A percentile compares a stretch with the other conserved stretches of the same genome.
These are phyloP conservation scores for Auanema freiburgensis DNA, from an alignment of 2,888 invertebrate species.

Conservation along the genomic window DNA sequence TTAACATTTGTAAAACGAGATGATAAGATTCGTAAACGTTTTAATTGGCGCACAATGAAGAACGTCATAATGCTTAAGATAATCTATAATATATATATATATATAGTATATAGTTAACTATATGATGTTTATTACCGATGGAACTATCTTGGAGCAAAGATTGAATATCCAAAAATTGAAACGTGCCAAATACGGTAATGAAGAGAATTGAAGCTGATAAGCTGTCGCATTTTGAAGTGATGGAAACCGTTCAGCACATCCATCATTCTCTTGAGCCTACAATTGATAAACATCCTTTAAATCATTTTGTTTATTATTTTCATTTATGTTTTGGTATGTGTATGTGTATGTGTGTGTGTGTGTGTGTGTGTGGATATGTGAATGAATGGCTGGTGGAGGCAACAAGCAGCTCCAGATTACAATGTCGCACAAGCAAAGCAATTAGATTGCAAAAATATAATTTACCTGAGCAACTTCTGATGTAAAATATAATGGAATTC, in stretches of 20 bases:
- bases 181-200: slow-evolving; percentile 28
- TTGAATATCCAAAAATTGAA: slow-evolving; percentile 58
- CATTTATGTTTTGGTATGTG: too few species aligned
- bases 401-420: too few species aligned
- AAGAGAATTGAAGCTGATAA: slow-evolving; percentile 47
- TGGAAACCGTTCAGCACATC: slow-evolving; percentile 44
- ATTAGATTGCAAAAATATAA: neutral
- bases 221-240: slow-evolving; percentile 31
- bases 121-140: slow-evolving; percentile 25
- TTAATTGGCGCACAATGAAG: slow-evolving; percentile 50
- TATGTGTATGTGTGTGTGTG: too few species aligned
- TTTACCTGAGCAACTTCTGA: slow-evolving; percentile 44
- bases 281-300: slow-evolving; percentile 6
- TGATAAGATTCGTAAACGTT: slow-evolving; percentile 45
- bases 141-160: slow-evolving; percentile 41
- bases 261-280: slow-evolving; percentile 44
- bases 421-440: neutral
- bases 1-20: slow-evolving; percentile 50
- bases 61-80: slow-evolving; percentile 58
- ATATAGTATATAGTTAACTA: slow-evolving; percentile 5
- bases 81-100: slow-evolving; percentile 28
- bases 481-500: slow-evolving; percentile 56
- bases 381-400: too few species aligned
- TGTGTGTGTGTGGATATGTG: too few species aligned
- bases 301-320: slow-evolving; percentile 1